Percentiles rank a stretch among this genome's conserved stretches.
These are phyloP conservation scores for Dolichomitus sp. DNA, from an alignment of 2,888 invertebrate genomes.

Conservation along the genomic window DNA sequence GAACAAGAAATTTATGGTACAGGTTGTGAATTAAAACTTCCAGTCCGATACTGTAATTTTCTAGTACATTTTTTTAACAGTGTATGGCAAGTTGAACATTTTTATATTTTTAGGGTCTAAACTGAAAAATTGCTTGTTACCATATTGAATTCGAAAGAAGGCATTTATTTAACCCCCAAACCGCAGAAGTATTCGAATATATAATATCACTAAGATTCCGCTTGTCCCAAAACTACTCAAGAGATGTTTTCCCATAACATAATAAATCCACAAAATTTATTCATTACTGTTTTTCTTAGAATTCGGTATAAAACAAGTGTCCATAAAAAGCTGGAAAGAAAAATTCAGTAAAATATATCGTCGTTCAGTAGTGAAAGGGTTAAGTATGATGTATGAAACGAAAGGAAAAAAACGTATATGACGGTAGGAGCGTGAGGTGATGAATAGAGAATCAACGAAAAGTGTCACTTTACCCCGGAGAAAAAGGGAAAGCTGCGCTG, in stretches of 20 bases:
- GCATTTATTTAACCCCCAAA: neutral
- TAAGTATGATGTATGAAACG: slow-evolving; percentile 3
- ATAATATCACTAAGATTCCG: too few species aligned
- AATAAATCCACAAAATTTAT: neutral
- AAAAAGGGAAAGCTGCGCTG: neutral
- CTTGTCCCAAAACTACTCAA: neutral
- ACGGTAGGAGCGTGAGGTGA: slow-evolving; percentile 9
- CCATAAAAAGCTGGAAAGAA: neutral
- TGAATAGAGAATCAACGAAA: slow-evolving; percentile 39
- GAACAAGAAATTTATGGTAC: too few species aligned
- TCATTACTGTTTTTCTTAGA: neutral
- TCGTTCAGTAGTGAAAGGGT: neutral
- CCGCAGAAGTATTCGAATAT: too few species aligned
- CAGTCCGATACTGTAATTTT: too few species aligned
- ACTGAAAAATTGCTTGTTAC: too few species aligned
- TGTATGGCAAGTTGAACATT: too few species aligned
- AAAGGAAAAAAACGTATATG: neutral
- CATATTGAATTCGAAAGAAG: neutral
- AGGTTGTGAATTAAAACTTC: too few species aligned
- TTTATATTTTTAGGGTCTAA: too few species aligned
- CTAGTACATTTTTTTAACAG: too few species aligned
- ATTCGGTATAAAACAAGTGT: neutral
- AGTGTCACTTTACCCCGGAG: neutral
- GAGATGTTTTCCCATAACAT: neutral
- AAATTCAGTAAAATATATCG: neutral